Conservation (phyloP, 2,888 invertebrate genomes). For the Neria commutata region DNA sequence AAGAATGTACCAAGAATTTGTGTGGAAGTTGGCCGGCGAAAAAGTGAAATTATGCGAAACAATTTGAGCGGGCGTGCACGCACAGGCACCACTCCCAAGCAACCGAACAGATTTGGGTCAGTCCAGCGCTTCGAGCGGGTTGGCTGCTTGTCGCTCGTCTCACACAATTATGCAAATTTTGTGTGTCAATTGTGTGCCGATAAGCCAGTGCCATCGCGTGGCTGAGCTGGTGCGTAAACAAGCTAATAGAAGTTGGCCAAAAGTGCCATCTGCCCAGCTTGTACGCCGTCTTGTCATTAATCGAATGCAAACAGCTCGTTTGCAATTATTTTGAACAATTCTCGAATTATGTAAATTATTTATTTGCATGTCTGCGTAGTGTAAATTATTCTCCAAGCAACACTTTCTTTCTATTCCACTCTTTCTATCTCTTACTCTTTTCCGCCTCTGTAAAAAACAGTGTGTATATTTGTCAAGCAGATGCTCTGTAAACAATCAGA, state of each 20-base stretch:
- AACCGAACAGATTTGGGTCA: neutral
- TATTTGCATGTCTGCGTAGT: neutral
- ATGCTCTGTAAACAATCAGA: too few relatives aligned
- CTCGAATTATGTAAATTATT: too few relatives aligned
- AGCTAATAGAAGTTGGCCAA: constrained; percentile 9
- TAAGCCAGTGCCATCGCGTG: constrained; percentile 39
- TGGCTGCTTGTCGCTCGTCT: constrained; percentile 8
- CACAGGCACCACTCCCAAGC: neutral
- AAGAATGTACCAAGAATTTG: too few relatives aligned
- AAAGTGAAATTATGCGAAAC: neutral
- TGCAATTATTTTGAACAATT: too few relatives aligned
- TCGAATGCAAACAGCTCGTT: constrained; percentile 4
- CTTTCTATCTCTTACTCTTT: too few relatives aligned
- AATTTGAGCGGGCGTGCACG: neutral
- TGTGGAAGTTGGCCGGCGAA: too few relatives aligned
- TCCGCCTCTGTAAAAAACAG: too few relatives aligned
- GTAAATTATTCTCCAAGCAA: neutral
- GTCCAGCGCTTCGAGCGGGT: neutral
- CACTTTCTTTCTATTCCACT: too few relatives aligned
- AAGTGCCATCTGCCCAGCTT: neutral
- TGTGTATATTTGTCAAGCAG: too few relatives aligned
- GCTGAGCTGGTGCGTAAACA: constrained; percentile 8
- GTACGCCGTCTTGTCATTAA: constrained; percentile 25
- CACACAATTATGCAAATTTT: constrained; percentile 57
- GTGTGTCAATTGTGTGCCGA: constrained; percentile 60